A percentile compares a stretch with the other conserved stretches of the same genome.
These are phyloP conservation scores for Erebia ligea DNA, from an alignment of 2,888 invertebrate genomes.

Conservation along the genomic window DNA sequence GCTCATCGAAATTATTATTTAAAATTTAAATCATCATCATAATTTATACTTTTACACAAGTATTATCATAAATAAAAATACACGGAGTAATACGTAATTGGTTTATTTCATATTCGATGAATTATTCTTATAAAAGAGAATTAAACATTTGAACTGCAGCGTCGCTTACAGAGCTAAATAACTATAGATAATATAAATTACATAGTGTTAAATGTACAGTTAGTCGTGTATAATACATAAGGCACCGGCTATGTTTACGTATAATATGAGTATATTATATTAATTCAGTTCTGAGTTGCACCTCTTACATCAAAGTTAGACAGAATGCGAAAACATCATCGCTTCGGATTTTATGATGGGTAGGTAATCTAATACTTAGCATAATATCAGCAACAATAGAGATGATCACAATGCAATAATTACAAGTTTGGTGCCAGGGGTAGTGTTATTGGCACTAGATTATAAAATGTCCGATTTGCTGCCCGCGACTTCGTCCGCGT, in stretches of 20 bases:
- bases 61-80: constrained; percentile 39
- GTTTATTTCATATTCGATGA: constrained; percentile 39
- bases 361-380: too few species aligned
- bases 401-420: not conserved
- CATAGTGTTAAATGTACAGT: constrained; percentile 64
- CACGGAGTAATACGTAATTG: constrained; percentile 35
- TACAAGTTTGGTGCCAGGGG: not conserved
- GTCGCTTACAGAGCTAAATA: constrained; percentile 50
- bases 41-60: too few species aligned
- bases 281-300: constrained; percentile 51
- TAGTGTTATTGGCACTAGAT: not conserved
- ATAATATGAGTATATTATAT: constrained; percentile 60
- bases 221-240: constrained; percentile 67
- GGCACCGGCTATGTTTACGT: constrained; percentile 62
- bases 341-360: not conserved
- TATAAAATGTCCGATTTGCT: too few species aligned
- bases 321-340: not conserved
- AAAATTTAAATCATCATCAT: too few species aligned
- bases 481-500: too few species aligned
- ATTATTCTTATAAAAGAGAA: constrained; percentile 56
- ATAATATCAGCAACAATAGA: not conserved
- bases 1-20: too few species aligned
- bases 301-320: not conserved
- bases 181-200: constrained; percentile 68
- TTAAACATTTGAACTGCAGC: constrained; percentile 63